Percentiles rank a stretch among this genome's conserved stretches.
Conservation (phyloP, 2,113 vertebrate genomes). For the Megalops atlanticus region DNA sequence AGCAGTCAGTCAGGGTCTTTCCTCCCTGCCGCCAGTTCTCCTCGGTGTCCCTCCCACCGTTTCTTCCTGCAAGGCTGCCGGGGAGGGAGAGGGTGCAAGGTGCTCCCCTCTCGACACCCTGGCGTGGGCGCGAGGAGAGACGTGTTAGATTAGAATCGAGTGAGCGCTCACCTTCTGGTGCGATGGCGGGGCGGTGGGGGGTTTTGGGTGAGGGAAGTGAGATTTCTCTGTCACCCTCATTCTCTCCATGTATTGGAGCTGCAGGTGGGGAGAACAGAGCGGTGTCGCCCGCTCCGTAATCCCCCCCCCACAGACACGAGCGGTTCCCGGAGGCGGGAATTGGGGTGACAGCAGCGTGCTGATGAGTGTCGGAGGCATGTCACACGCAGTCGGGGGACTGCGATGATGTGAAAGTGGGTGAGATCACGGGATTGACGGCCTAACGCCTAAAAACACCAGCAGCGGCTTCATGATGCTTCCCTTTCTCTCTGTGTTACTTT, state of each 20-base stretch:
- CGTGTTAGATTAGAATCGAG: not conserved
- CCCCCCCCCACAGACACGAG: not conserved
- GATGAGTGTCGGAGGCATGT: not conserved
- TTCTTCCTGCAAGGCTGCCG: not conserved
- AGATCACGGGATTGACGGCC: not conserved
- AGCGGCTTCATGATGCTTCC: not conserved
- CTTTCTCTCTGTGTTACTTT: not conserved
- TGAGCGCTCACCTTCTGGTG: no score
- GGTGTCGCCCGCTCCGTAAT: not conserved
- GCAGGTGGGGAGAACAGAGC: not conserved
- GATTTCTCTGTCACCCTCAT: not conserved
- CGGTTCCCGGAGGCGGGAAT: not conserved
- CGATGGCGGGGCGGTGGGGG: no score
- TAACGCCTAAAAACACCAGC: not conserved
- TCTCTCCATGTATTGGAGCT: no score
- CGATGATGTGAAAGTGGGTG: not conserved
- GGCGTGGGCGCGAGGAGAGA: not conserved
- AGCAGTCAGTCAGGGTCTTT: not conserved
- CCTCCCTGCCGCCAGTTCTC: constrained; percentile 1
- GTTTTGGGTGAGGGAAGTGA: not conserved
- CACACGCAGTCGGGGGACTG: not conserved
- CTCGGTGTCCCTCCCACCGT: not conserved
- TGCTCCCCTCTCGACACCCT: not conserved
- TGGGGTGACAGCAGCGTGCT: not conserved
- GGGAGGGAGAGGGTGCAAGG: not conserved